Base-by-base conservation (phyloP, 2,888 invertebrate genomes). In the Hesperia comma region DNA sequence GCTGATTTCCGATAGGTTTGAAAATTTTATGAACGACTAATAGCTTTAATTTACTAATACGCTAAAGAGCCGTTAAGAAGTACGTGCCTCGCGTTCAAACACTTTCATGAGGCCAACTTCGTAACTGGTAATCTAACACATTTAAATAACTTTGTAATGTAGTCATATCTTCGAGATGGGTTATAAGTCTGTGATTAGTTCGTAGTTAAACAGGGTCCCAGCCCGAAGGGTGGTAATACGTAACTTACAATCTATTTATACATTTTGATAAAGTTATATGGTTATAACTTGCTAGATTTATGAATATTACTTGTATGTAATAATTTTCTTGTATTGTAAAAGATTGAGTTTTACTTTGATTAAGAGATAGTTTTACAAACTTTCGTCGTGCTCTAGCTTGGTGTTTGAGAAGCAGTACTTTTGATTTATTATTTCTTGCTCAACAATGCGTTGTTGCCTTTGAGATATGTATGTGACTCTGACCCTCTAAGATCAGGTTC, bases 121-220 rank as follows among this genome's bases (percentile, higher is more conserved):
- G 21, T 19, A 49, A 49, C 51, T 51, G 21, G 21, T 51, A 26
- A 51, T 51, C 51, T 51, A 51, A 51, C 51, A 51, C 26, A 51
- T 51, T 6, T 14, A 4, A 51, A 21, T 26, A 51, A 51, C 51
- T 51, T 51, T 51, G 51, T 51, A 51, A 51, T 26, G 51, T 51
- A 51, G 51, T 51, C 51, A 26, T 26, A 51, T 49, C 49, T 49
- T 26, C 26, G 51, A 51, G 51, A 51, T 51, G 21, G 51, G 51
- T 21, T 19, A 10, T 19, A 49, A 21, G 12, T 21, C 51, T 51
- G 51, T 26, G 51, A 51, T 51, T 26, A 51, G 51, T 51, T 51
- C 51, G 51, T 5, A 51, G 51, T 51, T 51, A 19, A 49, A 49
- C 49, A 51, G 14, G 21, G 51, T 51, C 14, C 21, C 51, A 21